phyloP scores from a whole-genome alignment of 64 coral and sea anemone species.

The Catalaphyllia jardinei region DNA sequence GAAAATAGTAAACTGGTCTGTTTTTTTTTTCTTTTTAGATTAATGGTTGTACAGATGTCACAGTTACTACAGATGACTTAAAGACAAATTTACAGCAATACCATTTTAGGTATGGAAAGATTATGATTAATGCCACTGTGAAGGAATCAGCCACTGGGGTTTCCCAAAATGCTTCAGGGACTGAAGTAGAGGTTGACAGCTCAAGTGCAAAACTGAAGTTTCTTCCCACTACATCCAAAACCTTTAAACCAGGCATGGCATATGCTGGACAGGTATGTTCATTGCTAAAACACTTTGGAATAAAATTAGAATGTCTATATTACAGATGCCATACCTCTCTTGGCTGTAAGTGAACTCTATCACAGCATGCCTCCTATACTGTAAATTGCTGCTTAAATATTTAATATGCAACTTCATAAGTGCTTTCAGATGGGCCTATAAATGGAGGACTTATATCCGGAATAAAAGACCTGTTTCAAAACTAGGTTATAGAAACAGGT shows the following conservation, averaged over 20 bases:
- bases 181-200: slow-evolving; percentile 30
- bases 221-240: slow-evolving; percentile 31
- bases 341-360: no score
- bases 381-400: no score
- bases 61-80: slow-evolving; percentile 20
- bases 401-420: no score
- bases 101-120: background rate
- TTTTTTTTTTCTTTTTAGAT: slow-evolving; percentile 34
- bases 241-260: slow-evolving; percentile 74
- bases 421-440: no score
- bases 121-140: slow-evolving; percentile 65
- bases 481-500: no score
- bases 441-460: no score
- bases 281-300: no score
- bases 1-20: no score
- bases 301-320: no score
- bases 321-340: no score
- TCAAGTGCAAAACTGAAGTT: slow-evolving; percentile 60
- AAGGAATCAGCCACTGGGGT: slow-evolving; percentile 77
- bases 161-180: slow-evolving; percentile 50
- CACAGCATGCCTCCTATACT: no score
- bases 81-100: background rate
- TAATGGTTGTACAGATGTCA: slow-evolving; percentile 74
- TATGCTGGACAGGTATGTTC: slow-evolving; percentile 70
- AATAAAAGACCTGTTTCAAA: no score